Evolutionary conservation across 2,797 vertebrate species (phyloP), one percentile per base, ranked within the genome.

Genomic region (Echeneis naucrates): DNA sequence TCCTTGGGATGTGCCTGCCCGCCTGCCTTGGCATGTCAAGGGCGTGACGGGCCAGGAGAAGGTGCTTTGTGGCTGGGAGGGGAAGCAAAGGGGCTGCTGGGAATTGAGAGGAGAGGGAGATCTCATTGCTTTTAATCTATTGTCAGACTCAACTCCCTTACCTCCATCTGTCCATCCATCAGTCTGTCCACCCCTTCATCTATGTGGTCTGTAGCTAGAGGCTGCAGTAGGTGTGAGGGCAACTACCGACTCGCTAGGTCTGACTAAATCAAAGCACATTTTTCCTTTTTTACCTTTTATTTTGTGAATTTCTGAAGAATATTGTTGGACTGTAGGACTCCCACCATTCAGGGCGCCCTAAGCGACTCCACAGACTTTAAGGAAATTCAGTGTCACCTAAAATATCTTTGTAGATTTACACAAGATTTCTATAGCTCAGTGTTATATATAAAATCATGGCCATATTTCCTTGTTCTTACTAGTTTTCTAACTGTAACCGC

Each of bases 41-140:
- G 90, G 82, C 89, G 88, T 5, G n/a, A 38, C 11, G 30, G 72
- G 61, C 71, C 55, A 54, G 67, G 70, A 86, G 83, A 91, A 93
- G 93, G 93, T 86, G 88, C 84, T 90, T 90, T 89, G 81, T 91
- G 82, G 88, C 90, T 92, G 83, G 80, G 83, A 91, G 89, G 88
- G 86, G 77, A 75, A 84, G 72, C 65, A 58, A 48, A 69, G 63
- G 63, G 77, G 71, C 64, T 86, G 75, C 80, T 89, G 84, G 90
- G 85, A 91, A 87, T 71, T 26, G 79, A 87, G 82, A 61, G 24
- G 75, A 70, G 78, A 78, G 68, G 77, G 78, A 65, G 77, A 88
- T 89, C 82, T 91, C 92, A 92, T 89, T 79, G 45, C 86, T 79
- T n/a, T n/a, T n/a, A 86, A 57, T 83, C 61, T 78, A 89, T 84